Evolutionary conservation across 1,140 invertebrate genomes (phyloP), one percentile per base, ranked within the genome.

Genomic region (Tigriopus japonicus): DNA sequence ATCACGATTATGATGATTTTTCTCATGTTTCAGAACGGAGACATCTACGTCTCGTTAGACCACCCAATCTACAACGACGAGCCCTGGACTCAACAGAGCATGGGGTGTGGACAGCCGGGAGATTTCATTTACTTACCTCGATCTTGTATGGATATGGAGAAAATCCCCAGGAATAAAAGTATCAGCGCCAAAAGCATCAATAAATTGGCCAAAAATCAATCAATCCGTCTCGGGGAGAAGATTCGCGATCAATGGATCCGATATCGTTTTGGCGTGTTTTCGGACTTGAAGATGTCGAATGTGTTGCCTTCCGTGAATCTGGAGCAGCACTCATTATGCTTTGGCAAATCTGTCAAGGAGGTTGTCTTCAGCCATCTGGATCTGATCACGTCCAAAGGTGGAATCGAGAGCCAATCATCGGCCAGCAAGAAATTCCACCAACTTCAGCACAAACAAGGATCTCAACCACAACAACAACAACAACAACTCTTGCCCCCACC

Each of bases 261-360:
- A 66, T 81, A 79, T 65, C 74, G 81, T 0, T 84, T 81, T 69
- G 81, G 81, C 17, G 77, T 84, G 1, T 84, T 83, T 67, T 79
- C 81, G 63, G 80, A 82, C 70, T 74, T 78, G 60, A 35, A 35
- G 9, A 79, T 49, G 1, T 42, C 41, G 3, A 21, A 51, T 52
- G 41, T 17, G 5, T 19, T 12, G 23, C 14, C 19, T 5, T 42
- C 28, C 7, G 42, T 60, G n/a, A 60, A 42, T 7, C 51, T 45
- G n/a, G n/a, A 13, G 1, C 58, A 60, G 5, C 58, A 60, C 23
- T 35, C 58, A 1, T 45, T 19, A 6, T 60, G 58, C 41, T 45
- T 23, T 6, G 58, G 42, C 10, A 52, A 14, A 14, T 42, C 58
- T 24, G 58, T 51, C 13, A n/a, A 28, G 41, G 41, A 60, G 12